A percentile compares a stretch with the other conserved stretches of the same genome.
phyloP scores from a whole-genome alignment of 2,113 vertebrate genomes.

The Syngnathus floridae region DNA sequence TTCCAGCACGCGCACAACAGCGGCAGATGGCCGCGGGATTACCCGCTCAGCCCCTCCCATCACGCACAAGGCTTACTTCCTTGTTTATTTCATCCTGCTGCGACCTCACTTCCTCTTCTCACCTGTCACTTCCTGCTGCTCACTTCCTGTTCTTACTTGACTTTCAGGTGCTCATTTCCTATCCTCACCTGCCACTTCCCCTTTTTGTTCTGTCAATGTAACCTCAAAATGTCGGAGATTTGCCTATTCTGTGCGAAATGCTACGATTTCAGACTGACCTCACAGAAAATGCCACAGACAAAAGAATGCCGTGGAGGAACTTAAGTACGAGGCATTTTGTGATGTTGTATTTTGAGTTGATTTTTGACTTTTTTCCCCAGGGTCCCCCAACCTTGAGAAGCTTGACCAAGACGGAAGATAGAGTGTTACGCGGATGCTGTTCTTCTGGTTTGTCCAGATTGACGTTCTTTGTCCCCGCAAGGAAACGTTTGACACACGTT shows the following conservation, averaged over 20 bases:
- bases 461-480: neutral
- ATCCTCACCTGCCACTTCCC: neutral
- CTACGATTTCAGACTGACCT: neutral
- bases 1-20: neutral
- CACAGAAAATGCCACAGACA: neutral
- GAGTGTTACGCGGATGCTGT: neutral
- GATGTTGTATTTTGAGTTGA: neutral
- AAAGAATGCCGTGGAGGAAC: neutral
- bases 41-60: neutral
- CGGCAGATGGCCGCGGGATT: slow-evolving; percentile 4
- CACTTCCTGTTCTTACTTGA: neutral
- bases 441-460: neutral
- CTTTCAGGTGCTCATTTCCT: neutral
- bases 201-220: neutral
- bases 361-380: neutral
- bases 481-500: neutral
- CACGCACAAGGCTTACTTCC: neutral
- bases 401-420: neutral
- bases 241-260: neutral
- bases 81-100: neutral
- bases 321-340: neutral
- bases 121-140: neutral
- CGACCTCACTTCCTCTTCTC: slow-evolving; percentile 1
- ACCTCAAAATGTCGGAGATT: neutral
- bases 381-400: neutral